These are phyloP conservation scores for Ivindomyrus marchei DNA, from an alignment of 2,113 vertebrate species.

Conservation along the genomic window DNA sequence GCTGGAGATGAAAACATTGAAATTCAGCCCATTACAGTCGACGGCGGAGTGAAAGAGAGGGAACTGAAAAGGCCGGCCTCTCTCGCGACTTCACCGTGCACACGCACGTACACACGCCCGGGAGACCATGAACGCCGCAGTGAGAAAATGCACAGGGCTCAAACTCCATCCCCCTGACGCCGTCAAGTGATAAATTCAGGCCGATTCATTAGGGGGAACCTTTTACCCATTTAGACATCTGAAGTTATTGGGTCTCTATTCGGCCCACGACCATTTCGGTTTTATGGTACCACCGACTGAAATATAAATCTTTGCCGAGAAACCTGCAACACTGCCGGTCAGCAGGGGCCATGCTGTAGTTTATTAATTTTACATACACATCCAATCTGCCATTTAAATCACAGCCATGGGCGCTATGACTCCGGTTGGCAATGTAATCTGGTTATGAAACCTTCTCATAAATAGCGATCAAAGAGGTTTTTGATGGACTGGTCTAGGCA, in stretches of 20 bases:
- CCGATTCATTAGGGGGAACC: background rate
- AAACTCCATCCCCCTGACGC: background rate
- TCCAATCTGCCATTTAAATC: background rate
- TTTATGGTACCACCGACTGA: background rate
- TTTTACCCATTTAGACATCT: slow-evolving; percentile 7
- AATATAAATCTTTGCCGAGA: background rate
- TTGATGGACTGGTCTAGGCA: background rate
- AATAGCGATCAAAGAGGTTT: background rate
- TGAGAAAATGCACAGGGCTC: background rate
- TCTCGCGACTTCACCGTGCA: background rate
- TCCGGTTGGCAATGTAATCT: background rate
- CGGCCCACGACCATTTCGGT: background rate
- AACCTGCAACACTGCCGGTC: background rate
- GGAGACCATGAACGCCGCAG: background rate
- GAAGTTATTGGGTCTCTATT: background rate
- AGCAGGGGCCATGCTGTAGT: background rate
- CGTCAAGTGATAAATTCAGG: background rate
- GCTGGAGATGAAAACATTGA: background rate
- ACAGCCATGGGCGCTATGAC: background rate
- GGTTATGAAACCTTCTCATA: background rate
- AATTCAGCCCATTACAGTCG: background rate
- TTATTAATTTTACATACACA: slow-evolving; percentile 6
- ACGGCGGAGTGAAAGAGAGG: background rate
- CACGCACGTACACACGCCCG: background rate
- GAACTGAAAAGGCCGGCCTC: background rate